phyloP scores from a whole-genome alignment of 2,888 invertebrate genomes.

The Asteroscopus sphinx region DNA sequence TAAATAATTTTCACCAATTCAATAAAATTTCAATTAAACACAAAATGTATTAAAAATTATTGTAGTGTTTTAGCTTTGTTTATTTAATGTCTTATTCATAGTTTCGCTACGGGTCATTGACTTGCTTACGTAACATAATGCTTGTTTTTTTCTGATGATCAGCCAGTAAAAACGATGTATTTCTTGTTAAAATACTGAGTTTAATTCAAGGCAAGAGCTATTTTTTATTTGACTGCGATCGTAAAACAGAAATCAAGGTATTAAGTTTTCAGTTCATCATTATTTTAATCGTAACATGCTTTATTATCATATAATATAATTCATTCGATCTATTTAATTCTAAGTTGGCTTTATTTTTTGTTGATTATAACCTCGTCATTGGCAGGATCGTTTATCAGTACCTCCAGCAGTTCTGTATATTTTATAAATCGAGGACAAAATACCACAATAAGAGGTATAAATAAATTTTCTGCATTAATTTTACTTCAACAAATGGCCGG shows the following conservation, averaged over 20 bases:
- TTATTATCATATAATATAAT: neutral
- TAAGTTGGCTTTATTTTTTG: neutral
- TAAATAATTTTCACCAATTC: no score
- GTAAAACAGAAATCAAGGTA: conserved; percentile 6
- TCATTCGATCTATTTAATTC: neutral
- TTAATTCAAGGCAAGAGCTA: conserved; percentile 19
- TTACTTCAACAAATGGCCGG: neutral
- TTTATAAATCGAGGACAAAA: no score
- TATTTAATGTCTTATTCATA: conserved; percentile 24
- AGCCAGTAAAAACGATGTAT: conserved; percentile 23
- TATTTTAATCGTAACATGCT: neutral
- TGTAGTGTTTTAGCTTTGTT: neutral
- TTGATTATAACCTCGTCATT: no score
- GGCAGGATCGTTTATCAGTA: no score
- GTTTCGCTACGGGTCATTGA: conserved; percentile 41
- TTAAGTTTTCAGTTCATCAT: neutral
- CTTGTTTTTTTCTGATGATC: conserved; percentile 25
- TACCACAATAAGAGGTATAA: no score
- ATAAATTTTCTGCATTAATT: no score
- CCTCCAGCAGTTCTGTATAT: no score
- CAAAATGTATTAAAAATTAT: neutral
- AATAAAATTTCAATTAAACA: neutral
- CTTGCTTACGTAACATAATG: conserved; percentile 42
- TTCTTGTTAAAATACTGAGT: conserved; percentile 22
- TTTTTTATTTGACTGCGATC: conserved; percentile 17